These are phyloP conservation scores for Periophthalmus modestus DNA, from an alignment of 2,113 vertebrate genomes.

Conservation along the genomic window DNA sequence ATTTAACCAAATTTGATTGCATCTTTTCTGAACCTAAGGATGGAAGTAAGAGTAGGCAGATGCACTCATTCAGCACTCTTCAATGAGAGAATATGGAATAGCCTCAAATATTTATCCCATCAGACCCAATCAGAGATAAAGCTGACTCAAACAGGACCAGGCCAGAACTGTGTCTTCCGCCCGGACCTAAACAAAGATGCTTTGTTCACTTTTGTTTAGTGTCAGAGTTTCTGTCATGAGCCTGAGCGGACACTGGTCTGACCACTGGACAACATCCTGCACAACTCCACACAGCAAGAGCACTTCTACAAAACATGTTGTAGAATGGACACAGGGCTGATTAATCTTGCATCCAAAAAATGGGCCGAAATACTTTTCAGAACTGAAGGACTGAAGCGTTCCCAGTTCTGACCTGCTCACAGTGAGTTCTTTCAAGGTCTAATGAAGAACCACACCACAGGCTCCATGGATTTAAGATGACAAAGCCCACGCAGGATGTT, in stretches of 20 bases:
- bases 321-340: too few relatives aligned
- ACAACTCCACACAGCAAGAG: slow-evolving; percentile 5
- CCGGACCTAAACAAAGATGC: slow-evolving; percentile 61
- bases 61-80: too few relatives aligned
- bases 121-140: neutral
- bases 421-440: slow-evolving; percentile 39
- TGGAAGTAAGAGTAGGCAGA: neutral
- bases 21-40: neutral
- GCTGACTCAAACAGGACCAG: slow-evolving; percentile 7
- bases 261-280: slow-evolving; percentile 16
- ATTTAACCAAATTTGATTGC: too few relatives aligned
- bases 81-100: too few relatives aligned
- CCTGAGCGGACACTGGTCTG: slow-evolving; percentile 28
- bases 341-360: too few relatives aligned
- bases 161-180: slow-evolving; percentile 23
- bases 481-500: too few relatives aligned
- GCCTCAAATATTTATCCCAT: neutral
- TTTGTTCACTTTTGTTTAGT: slow-evolving; percentile 46
- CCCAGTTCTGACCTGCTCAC: slow-evolving; percentile 15
- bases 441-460: slow-evolving; percentile 49
- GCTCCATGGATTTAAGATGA: too few relatives aligned
- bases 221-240: slow-evolving; percentile 31
- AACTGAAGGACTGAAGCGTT: neutral
- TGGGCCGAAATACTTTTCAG: too few relatives aligned
- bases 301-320: neutral